Base-by-base conservation (phyloP, 2,797 vertebrate genomes). In the Okamejei kenojei region DNA sequence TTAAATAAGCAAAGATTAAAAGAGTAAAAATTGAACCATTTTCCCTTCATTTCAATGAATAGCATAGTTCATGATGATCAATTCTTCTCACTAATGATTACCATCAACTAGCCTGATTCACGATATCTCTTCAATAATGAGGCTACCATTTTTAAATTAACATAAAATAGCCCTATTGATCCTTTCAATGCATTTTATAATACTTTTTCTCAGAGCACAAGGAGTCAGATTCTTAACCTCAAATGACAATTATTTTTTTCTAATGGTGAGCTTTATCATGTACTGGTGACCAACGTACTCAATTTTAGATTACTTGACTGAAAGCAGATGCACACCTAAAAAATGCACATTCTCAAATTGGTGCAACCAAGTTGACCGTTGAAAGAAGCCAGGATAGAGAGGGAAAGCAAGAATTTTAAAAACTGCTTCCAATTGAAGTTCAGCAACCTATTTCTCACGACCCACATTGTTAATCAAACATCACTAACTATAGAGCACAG, bases 321-420 rank as follows among this genome's bases (percentile, higher is more conserved):
- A 92, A 92, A 92, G 65, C 90, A 92, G 90, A 76, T 92, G 90
- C 90, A 92, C 90, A 92, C 90, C 73, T 91, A 54, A 54, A 92
- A 23, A 38, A 92, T n/a, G 23, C 90, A 92, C 13, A 68, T 88
- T 88, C 61, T 65, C 84, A 88, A 88, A 88, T n/a, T 13, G 19
- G 90, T 91, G 90, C 38, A 91, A 90, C 35, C 54, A 6, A 92
- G 21, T 90, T 76, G 76, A 76, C 15, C 73, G 29, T 74, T 26
- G 1, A 92, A 90, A 17, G 90, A 71, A 76, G 76, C 1, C 35
- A 76, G 45, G 68, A 54, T 38, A 91, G 58, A 76, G 82, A 61
- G 71, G 23, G 90, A 54, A 74, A 29, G 90, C 21, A 54, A 90
- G 88, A 90, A 38, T 35, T 68, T 10, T 38, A 74, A 92, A 74